Base-by-base conservation (phyloP, 2,888 invertebrate genomes). In the Oegoconia quadripuncta region DNA sequence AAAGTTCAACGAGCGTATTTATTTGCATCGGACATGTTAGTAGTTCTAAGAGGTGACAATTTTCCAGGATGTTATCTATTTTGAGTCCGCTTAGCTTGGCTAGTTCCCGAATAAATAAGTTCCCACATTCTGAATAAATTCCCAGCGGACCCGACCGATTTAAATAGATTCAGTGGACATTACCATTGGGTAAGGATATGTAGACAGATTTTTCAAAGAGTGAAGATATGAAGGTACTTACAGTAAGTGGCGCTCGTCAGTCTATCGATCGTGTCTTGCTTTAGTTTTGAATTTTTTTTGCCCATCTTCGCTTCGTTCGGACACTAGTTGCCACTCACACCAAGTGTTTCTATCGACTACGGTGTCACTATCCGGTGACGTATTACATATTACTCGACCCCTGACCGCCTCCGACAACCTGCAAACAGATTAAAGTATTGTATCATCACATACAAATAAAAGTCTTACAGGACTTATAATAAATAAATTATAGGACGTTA, bases 241-340 rank as follows among this genome's bases (percentile, higher is more conserved):
- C 97, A 97, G 88, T 97, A 97, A 53, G 97, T 97, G 64, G 95
- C 96, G 52, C 93, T 94, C 55, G 96, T 97, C 58, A 97, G 91
- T 59, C 95, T 92, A 82, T 96, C 95, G 75, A 97, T 96, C 64
- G 97, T 96, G 78, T 97, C 97, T 81, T 95, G 95, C 91, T 96
- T 97, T 83, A 97, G 92, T 89, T 97, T 97, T 41, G 97, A 97
- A 75, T 96, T 97, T 88, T 96, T 96, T 91, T 97, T 97, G 70
- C 97, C 97, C 97, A 97, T 97, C 64, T 88, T 90, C 56, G 57
- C 58, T 63, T 42, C 27, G 43, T 31, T 52, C 36, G 42, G 39
- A 42, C 43, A 46, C 50, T 44, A 41, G 41, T 43, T 46, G 42
- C n/a, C 55, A 64, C 61, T 55, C 53, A 48, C 59, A 59, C 64